These are phyloP conservation scores for Leucophora obtusa DNA, from an alignment of 2,888 invertebrate genomes.

Conservation along the genomic window DNA sequence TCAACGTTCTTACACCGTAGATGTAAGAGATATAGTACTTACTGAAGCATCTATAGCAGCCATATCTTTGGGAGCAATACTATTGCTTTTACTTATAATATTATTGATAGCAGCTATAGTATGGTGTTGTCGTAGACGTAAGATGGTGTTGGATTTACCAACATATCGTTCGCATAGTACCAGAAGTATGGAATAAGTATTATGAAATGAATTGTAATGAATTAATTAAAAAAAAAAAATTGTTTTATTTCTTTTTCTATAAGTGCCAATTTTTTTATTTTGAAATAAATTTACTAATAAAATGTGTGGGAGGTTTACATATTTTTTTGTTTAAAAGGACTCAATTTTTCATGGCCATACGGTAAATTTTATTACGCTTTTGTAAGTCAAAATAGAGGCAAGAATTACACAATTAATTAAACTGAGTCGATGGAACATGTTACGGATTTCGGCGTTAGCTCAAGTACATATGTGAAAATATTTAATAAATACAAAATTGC, in stretches of 20 bases:
- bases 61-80: constrained; percentile 83
- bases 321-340: too few relatives aligned
- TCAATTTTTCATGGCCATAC: too few relatives aligned
- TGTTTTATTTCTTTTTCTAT: not conserved
- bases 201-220: not conserved
- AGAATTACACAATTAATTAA: too few relatives aligned
- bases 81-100: constrained; percentile 82
- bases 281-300: too few relatives aligned
- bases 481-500: too few relatives aligned
- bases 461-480: too few relatives aligned
- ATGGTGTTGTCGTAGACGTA: constrained; percentile 82
- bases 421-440: too few relatives aligned
- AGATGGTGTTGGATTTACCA: constrained; percentile 82
- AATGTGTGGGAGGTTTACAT: too few relatives aligned
- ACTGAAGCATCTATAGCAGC: constrained; percentile 83
- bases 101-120: constrained; percentile 81
- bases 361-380: too few relatives aligned
- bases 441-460: too few relatives aligned
- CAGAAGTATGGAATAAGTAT: constrained; percentile 72
- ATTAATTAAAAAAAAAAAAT: not conserved
- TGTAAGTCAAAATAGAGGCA: too few relatives aligned
- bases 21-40: constrained; percentile 80
- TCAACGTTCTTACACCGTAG: constrained; percentile 82
- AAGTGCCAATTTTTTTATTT: constrained; percentile 21
- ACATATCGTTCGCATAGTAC: constrained; percentile 79